Evolutionary conservation across 92 coral and sea anemone genomes (phyloP), one percentile per base, ranked within the genome.

Genomic region (Siderastrea siderea): DNA sequence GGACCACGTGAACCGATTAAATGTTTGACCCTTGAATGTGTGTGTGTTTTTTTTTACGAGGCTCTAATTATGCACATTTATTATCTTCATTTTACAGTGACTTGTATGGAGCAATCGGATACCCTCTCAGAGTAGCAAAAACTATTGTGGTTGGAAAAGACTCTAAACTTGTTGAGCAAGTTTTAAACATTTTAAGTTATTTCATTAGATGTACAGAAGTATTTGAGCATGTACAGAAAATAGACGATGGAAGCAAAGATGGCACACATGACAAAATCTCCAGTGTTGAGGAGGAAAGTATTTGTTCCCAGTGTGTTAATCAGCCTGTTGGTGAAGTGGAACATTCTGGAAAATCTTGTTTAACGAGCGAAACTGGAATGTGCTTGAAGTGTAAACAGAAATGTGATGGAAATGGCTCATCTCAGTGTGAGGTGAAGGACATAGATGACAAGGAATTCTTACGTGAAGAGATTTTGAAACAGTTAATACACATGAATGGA

Each of bases 151-250:
- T 90, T 67, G 99, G 99, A 54, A 90, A 94, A 77, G 90, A 97
- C 68, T 64, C 92, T 50, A 87, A 91, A 46, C 93, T 97, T 60
- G 95, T 95, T 26, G 88, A 89, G 7, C 89, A 92, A 63, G 62
- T 97, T 62, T 75, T 97, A 6, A 82, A 91, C 50, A 89, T 95
- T 48, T 85, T 97, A 50, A 94, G 98, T 75, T 97, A 97, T 84
- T 97, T 97, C 49, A 97, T 97, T 26, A 90, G 99, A 84, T 97
- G 99, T 82, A 95, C 98, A 15, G 99, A 97, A 78, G 99, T 97
- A 5, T 94, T 87, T 80, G 98, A 97, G 67, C 99, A 95, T 75
- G 80, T 69, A 5, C 94, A 85, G 74, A 80, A 74, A 68, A 87
- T 81, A 64, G 92, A 88, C 26, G 93, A 85, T 1, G 69, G 7